Percentiles rank a stretch among this genome's conserved stretches.
Conservation (phyloP, 2,888 invertebrate genomes). For the Hemaris fuciformis region DNA sequence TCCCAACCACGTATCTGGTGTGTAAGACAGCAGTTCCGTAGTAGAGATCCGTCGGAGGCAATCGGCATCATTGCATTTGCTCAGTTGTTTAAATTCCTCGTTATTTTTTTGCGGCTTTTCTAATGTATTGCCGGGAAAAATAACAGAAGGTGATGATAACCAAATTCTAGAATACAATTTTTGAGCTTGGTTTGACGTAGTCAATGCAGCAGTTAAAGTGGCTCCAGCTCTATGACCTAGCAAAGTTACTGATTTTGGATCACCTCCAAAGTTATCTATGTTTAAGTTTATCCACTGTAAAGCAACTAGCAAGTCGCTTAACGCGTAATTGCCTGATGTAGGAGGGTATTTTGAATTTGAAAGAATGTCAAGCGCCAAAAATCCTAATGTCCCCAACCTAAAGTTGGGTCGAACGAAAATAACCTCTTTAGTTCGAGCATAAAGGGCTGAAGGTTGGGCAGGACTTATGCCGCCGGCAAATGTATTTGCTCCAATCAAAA, state of each 20-base stretch:
- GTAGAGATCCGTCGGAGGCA: conserved; percentile 81
- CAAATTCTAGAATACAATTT: conserved; percentile 88
- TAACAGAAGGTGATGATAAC: conserved; percentile 89
- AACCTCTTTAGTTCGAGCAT: conserved; percentile 89
- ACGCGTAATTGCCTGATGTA: conserved; percentile 92
- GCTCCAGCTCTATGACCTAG: conserved; percentile 93
- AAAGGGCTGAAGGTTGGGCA: conserved; percentile 87
- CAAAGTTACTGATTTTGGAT: conserved; percentile 88
- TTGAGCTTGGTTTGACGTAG: conserved; percentile 81
- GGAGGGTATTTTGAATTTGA: conserved; percentile 86
- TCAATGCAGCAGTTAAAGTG: conserved; percentile 89
- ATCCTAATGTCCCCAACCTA: conserved; percentile 89
- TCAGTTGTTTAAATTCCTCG: conserved; percentile 81
- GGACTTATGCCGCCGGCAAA: conserved; percentile 90
- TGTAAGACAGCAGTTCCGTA: conserved; percentile 83
- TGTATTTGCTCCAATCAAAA: conserved; percentile 90
- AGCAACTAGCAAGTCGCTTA: conserved; percentile 89
- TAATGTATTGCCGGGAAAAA: conserved; percentile 85
- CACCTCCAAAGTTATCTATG: conserved; percentile 92
- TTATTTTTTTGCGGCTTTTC: conserved; percentile 83
- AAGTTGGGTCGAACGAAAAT: conserved; percentile 94
- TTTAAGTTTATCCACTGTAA: conserved; percentile 91
- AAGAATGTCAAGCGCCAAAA: conserved; percentile 87
- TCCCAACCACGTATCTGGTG: conserved; percentile 87
- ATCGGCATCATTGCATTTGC: conserved; percentile 79